Evolutionary conservation across 2,797 vertebrate species (phyloP), one percentile per base, ranked within the genome.

Genomic region (Rhabdomys pumilio): DNA sequence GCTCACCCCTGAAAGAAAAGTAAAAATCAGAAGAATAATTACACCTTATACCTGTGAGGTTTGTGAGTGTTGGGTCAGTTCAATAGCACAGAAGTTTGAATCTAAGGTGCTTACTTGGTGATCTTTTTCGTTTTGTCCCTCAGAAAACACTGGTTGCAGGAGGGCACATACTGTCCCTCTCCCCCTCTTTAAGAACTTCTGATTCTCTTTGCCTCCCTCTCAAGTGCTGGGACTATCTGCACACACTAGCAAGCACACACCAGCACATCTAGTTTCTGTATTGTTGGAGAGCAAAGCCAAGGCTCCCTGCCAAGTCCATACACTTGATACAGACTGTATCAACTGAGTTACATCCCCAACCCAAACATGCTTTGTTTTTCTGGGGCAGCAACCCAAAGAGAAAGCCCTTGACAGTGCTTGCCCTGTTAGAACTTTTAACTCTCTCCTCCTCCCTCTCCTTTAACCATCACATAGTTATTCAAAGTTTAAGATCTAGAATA

Each of bases 1-100:
- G 96, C 98, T 99, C 79, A 99, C 98, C 20, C 99, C 99, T 99
- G 80, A 22, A 91, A 93, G 94, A 95, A 97, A 97, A 86, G 67
- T 90, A 47, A 94, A 93, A 47, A 59, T 59, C 11, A 96, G 85
- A 31, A 86, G 85, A 29, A 81, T 92, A 86, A 75, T 77, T 86
- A 47, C 6, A 89, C 29, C 15, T 93, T 63, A 72, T 1, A 29
- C 67, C 57, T 65, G 20, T 26, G 76, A 93, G 89, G 22, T 34
- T n/a, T 41, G 73, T n/a, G 57, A 82, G 11, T 73, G 13, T 24
- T 22, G 15, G 24, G 47, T 53, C 84, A 47, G 82, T 38, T 96
- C 94, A 94, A 22, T 47, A 76, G 89, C 13, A 94, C 2, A 88
- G 67, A 72, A 72, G 44, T 95, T 83, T n/a, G 81, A 50, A 83